These are phyloP conservation scores for Cheilosia vulpina DNA, from an alignment of 2,888 invertebrate genomes.

Conservation along the genomic window DNA sequence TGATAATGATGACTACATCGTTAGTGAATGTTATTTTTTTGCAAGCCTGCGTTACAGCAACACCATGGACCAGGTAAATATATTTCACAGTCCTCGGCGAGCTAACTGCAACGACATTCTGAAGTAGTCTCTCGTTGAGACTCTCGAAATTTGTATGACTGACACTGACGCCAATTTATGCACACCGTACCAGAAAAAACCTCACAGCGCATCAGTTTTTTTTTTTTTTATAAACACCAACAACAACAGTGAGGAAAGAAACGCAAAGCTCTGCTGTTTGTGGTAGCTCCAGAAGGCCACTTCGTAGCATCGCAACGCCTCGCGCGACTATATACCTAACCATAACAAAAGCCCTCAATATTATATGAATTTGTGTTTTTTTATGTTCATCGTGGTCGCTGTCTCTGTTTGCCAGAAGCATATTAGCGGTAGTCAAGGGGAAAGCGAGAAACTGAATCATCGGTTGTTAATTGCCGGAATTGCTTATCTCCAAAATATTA, in stretches of 20 bases:
- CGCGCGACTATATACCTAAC: constrained; percentile 1
- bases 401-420: not conserved
- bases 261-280: constrained; percentile 39
- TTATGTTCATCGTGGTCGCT: constrained; percentile 5
- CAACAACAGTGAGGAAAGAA: not conserved
- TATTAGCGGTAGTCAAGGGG: not conserved
- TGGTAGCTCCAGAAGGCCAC: constrained; percentile 55
- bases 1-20: constrained; percentile 14
- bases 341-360: constrained; percentile 49
- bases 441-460: constrained; percentile 55
- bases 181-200: constrained; percentile 21
- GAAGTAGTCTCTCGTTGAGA: constrained; percentile 23
- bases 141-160: constrained; percentile 25
- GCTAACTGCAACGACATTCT: constrained; percentile 5
- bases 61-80: constrained; percentile 21
- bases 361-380: constrained; percentile 39
- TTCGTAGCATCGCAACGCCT: constrained; percentile 47
- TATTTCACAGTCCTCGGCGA: constrained; percentile 7
- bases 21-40: not conserved
- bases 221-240: not conserved
- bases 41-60: not conserved
- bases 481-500: constrained; percentile 52
- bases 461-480: constrained; percentile 2
- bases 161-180: constrained; percentile 43
- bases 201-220: constrained; percentile 37